phyloP scores from a whole-genome alignment of 2,113 vertebrate species.

The Ammospiza nelsoni region DNA sequence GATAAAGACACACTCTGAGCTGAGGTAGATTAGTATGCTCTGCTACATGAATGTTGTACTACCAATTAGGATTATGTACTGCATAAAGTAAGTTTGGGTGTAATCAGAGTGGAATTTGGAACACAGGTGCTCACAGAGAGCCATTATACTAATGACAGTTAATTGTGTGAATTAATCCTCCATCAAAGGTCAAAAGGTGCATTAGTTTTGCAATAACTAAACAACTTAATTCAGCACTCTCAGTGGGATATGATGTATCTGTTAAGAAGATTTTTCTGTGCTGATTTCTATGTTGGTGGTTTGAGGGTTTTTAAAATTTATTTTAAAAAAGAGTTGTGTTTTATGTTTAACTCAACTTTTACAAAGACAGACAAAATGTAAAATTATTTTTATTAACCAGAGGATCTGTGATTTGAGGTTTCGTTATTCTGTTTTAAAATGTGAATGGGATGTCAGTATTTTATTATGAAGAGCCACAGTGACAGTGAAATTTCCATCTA shows the following conservation, averaged over 20 bases:
- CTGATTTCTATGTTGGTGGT: neutral
- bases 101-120: neutral
- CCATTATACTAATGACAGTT: neutral
- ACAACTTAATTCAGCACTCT: neutral
- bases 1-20: neutral
- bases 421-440: neutral
- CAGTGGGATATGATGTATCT: neutral
- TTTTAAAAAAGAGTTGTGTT: neutral
- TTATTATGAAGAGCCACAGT: neutral
- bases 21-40: neutral
- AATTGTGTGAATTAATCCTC: slow-evolving; percentile 15
- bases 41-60: neutral
- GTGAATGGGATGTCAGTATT: neutral
- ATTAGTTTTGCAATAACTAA: neutral
- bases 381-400: neutral
- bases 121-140: neutral
- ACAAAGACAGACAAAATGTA: neutral
- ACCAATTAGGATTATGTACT: slow-evolving; percentile 9
- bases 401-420: neutral
- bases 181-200: neutral
- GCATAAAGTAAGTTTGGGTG: neutral
- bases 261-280: neutral
- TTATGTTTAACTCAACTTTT: neutral
- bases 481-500: neutral
- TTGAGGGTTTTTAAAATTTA: accelerated